Evolutionary conservation across 2,888 invertebrate genomes (phyloP), one percentile per base, ranked within the genome.

Genomic region (Spodoptera exigua): DNA sequence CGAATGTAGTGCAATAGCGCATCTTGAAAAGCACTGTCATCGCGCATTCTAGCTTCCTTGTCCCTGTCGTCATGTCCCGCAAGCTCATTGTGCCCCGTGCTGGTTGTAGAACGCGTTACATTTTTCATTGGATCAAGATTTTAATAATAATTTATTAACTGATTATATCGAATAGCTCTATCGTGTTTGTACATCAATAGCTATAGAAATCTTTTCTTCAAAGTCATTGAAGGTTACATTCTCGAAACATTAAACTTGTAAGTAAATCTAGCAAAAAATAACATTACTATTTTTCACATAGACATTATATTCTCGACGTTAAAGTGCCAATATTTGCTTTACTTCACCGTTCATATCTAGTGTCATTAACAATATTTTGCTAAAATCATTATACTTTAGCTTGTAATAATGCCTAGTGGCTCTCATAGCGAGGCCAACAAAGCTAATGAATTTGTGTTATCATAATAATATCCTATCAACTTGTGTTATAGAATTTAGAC

Each of bases 1-100:
- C 37, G 69, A 74, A 70, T 70, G 70, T 74, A 72, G 68, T 70
- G 49, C 52, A 57, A 70, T 61, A 61, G 72, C 58, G 61, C 57
- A 57, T 62, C 69, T 69, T 74, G 62, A 76, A 76, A 72, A 71
- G 75, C 64, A 59, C 61, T 74, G 79, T 76, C 79, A 75, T 70
- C 67, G 63, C 70, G 68, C 53, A 68, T 75, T 48, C 59, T 49
- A 70, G 59, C 61, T 64, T 67, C 70, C 67, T 74, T 76, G 66
- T 72, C 65, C 59, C 64, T 59, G 73, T 61, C 57, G 48, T 60
- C 53, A 43, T 39, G 62, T 49, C 59, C 51, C 56, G 58, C 54
- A 46, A 46, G 36, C 49, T 66, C 61, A 76, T 78, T 63, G 59
- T 66, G 57, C 63, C 43, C 46, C 48, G 46, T 41, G 52, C 62